Base-by-base conservation (phyloP, 2,888 invertebrate genomes). In the Drosophila lacicola region DNA sequence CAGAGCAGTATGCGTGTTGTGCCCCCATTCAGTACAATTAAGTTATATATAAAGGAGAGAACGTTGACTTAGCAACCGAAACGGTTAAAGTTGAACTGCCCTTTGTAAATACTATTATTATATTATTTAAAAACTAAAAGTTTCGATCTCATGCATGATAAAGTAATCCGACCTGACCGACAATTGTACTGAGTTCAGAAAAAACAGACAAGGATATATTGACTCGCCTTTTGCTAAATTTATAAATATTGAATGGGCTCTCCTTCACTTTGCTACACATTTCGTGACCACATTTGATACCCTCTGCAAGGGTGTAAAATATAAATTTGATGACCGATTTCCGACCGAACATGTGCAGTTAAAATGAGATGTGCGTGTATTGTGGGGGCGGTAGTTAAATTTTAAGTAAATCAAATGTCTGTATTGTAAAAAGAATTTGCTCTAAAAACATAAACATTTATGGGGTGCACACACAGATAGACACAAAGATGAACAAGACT, bases 1-100 rank as follows among this genome's bases (percentile, higher is more conserved):
- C 63, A 34, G n/a, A 19, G 6, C 14, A 25, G 17, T 17, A 39
- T 67, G 54, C 55, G 67, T 36, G 67, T 36, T 17, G 45, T 67
- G 68, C 65, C 68, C 68, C 56, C 55, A 65, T 65, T 65, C 67
- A 25, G 39, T 65, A 54, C 39, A 67, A 67, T 65, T 67, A 46
- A 36, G 68, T 33, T 67, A 67, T 67, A 33, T 33, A 45, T 8
- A 29, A 29, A 29, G 29, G n/a, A 37, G 33, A 39, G n/a, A 44
- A 13, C 51, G 41, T 29, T 29, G 14, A 21, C 13, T 64, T 19
- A 14, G 49, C 47, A 34, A 42, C 42, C 9, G 13, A 36, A 17
- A 0, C 4, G 10, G 42, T n/a, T 17, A 3, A 34, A 13, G 25
- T 11, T 36, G 25, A 13, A 49, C 64, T 63, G 14, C 21, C 13